phyloP scores from a whole-genome alignment of 1,140 invertebrate genomes.

The Megathymus violae region DNA sequence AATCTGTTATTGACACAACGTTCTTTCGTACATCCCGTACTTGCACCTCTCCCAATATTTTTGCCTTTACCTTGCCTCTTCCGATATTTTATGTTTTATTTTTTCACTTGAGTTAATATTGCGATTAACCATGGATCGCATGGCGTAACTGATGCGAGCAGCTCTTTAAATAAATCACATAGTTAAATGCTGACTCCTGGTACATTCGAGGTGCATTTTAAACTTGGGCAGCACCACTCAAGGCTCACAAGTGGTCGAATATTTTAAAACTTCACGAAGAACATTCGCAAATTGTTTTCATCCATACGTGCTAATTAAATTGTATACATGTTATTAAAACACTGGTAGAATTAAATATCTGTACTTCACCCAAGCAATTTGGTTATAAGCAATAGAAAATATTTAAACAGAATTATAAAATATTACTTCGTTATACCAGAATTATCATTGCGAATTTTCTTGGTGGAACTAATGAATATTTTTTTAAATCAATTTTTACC shows the following conservation, averaged over 20 bases:
- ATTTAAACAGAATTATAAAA: too few relatives aligned
- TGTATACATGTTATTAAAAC: too few relatives aligned
- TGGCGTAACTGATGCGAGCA: constrained; percentile 73
- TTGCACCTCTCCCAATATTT: constrained; percentile 77
- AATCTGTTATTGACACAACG: constrained; percentile 50
- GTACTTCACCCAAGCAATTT: too few relatives aligned
- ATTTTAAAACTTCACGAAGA: constrained; percentile 47
- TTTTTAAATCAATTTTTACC: constrained; percentile 66
- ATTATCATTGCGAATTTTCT: constrained; percentile 59
- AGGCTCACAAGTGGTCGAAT: constrained; percentile 78
- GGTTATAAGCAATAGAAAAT: too few relatives aligned
- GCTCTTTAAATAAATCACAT: constrained; percentile 53
- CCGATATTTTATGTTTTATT: constrained; percentile 48
- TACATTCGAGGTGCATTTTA: constrained; percentile 55
- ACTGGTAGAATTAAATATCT: too few relatives aligned
- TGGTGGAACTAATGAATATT: constrained; percentile 45
- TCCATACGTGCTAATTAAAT: constrained; percentile 26
- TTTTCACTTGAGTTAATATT: constrained; percentile 48
- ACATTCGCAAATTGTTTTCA: constrained; percentile 53
- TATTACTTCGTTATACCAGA: constrained; percentile 21
- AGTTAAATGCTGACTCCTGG: constrained; percentile 50
- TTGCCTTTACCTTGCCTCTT: constrained; percentile 74
- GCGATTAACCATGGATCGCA: constrained; percentile 73
- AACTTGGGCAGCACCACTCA: constrained; percentile 80
- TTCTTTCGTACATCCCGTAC: constrained; percentile 57